Conservation (phyloP, 2,113 vertebrate genomes). For the Leptobrachium leishanense region DNA sequence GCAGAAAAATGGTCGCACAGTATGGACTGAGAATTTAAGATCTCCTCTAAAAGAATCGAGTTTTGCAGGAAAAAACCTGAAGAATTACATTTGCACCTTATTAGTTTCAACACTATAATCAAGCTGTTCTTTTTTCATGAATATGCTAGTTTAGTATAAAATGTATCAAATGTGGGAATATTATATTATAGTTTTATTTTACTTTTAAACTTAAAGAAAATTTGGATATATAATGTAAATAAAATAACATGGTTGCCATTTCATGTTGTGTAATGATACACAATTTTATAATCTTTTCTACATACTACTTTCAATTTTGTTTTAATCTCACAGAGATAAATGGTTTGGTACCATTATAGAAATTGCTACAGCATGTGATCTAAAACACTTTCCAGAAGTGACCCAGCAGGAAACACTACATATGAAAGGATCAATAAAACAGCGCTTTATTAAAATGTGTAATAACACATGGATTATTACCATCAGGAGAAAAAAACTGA, state of each 20-base stretch:
- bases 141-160: neutral
- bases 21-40: neutral
- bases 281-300: slow-evolving; percentile 17
- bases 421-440: slow-evolving; percentile 20
- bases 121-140: neutral
- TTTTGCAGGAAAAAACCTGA: too few species aligned
- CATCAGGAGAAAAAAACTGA: slow-evolving; percentile 11
- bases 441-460: slow-evolving; percentile 1
- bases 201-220: neutral
- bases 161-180: neutral
- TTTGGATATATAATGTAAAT: neutral
- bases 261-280: neutral
- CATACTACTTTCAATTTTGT: neutral
- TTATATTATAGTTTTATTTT: neutral
- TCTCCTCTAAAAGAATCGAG: neutral
- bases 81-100: too few species aligned
- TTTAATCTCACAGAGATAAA: slow-evolving; percentile 31
- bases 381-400: slow-evolving; percentile 27
- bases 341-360: slow-evolving; percentile 25
- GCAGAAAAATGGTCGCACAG: neutral
- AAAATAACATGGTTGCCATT: neutral
- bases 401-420: slow-evolving; percentile 24
- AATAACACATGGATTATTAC: slow-evolving; percentile 15
- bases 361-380: slow-evolving; percentile 27
- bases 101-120: too few species aligned